phyloP scores from a whole-genome alignment of 1,140 invertebrate species.

The Drosophila punjabiensis region DNA sequence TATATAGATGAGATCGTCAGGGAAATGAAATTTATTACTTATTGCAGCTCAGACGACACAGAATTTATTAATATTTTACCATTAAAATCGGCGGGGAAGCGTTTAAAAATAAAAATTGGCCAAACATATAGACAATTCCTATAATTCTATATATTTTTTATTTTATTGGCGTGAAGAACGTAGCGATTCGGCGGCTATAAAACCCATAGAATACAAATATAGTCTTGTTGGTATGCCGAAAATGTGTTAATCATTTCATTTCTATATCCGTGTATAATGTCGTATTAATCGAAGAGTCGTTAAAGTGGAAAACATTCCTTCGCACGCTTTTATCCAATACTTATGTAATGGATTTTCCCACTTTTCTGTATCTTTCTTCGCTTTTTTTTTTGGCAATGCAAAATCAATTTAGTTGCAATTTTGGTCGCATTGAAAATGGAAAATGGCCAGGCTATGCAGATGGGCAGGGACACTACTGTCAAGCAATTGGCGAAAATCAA shows the following conservation, averaged over 20 bases:
- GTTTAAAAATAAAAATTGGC: conserved; percentile 70
- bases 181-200: conserved; percentile 51
- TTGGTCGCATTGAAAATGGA: conserved; percentile 29
- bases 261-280: conserved; percentile 48
- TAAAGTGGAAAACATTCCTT: conserved; percentile 22
- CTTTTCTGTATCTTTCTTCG: not conserved
- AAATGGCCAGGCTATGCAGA: conserved; percentile 8
- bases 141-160: conserved; percentile 40
- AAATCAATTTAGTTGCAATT: conserved; percentile 45
- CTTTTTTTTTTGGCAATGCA: conserved; percentile 36
- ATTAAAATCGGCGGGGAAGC: conserved; percentile 64
- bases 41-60: conserved; percentile 67
- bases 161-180: conserved; percentile 59
- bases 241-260: conserved; percentile 71
- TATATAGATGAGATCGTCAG: conserved; percentile 38
- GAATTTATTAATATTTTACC: conserved; percentile 79
- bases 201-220: conserved; percentile 49
- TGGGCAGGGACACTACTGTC: conserved; percentile 36
- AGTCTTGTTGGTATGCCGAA: conserved; percentile 63
- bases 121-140: conserved; percentile 51
- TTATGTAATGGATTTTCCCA: conserved; percentile 60
- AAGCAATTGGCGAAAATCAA: conserved; percentile 71
- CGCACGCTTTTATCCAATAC: conserved; percentile 28
- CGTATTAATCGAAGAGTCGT: conserved; percentile 55
- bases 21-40: conserved; percentile 79